Conservation (phyloP, 2,888 invertebrate species). For the Metalampra italica region DNA sequence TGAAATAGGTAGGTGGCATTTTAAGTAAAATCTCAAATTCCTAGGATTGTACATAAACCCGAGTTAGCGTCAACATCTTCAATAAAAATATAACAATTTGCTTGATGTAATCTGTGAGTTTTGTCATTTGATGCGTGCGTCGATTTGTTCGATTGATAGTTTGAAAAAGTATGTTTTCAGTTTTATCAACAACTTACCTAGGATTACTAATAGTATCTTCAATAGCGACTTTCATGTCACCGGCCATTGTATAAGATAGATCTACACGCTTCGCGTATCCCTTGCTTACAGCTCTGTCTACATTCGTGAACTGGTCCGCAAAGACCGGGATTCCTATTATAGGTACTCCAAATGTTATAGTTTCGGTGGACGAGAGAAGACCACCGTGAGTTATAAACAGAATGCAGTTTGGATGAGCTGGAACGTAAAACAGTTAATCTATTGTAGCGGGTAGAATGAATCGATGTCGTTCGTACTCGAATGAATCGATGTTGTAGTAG, state of each 20-base stretch:
- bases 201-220: constrained; percentile 27
- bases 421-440: constrained; percentile 13
- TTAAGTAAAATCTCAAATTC: too few species aligned
- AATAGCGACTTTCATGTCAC: constrained; percentile 30
- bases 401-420: constrained; percentile 56
- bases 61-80: too few species aligned
- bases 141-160: too few species aligned
- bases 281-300: constrained; percentile 33
- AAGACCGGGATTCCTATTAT: constrained; percentile 53
- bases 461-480: too few species aligned
- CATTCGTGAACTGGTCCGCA: constrained; percentile 51
- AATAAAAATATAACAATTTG: too few species aligned
- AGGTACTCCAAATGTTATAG: constrained; percentile 47
- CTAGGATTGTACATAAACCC: too few species aligned
- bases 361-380: constrained; percentile 48
- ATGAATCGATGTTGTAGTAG: too few species aligned
- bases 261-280: constrained; percentile 38
- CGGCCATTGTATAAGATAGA: constrained; percentile 27
- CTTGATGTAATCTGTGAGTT: too few species aligned
- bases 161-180: too few species aligned
- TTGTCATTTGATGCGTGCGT: too few species aligned
- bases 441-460: too few species aligned
- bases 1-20: too few species aligned
- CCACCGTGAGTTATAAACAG: constrained; percentile 62
- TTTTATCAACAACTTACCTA: background rate